phyloP scores from a whole-genome alignment of 2,797 vertebrate species.

The Strix occidentalis region DNA sequence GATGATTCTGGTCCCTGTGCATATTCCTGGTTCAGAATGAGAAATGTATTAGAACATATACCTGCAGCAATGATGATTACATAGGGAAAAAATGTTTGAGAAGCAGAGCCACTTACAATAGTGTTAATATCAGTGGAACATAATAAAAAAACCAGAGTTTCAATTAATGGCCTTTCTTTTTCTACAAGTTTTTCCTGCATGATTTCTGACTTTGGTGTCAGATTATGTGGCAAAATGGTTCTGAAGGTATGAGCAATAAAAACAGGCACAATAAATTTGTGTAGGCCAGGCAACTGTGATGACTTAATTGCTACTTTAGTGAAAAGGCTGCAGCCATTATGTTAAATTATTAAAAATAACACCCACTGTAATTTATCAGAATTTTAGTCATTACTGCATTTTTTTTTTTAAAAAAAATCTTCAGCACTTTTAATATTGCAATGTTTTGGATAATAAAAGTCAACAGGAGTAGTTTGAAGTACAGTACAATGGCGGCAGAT shows the following conservation, averaged over 20 bases:
- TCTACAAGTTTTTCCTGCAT: slow-evolving; percentile 33
- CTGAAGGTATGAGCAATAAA: slow-evolving; percentile 62
- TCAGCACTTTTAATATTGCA: slow-evolving; percentile 39
- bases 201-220: slow-evolving; percentile 66
- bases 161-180: slow-evolving; percentile 63
- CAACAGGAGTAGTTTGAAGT: slow-evolving; percentile 36
- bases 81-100: slow-evolving; percentile 26
- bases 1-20: not conserved
- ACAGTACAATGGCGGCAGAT: not conserved
- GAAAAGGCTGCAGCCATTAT: slow-evolving; percentile 69
- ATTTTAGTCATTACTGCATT: slow-evolving; percentile 51
- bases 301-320: slow-evolving; percentile 73
- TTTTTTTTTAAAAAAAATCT: not conserved
- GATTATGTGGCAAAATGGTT: slow-evolving; percentile 46
- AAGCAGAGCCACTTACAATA: slow-evolving; percentile 44
- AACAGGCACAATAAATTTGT: slow-evolving; percentile 63
- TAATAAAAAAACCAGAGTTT: slow-evolving; percentile 48
- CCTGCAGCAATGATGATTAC: slow-evolving; percentile 41
- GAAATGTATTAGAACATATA: slow-evolving; percentile 19
- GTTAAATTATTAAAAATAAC: slow-evolving; percentile 76
- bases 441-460: slow-evolving; percentile 40
- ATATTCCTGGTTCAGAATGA: not conserved
- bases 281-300: slow-evolving; percentile 60
- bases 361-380: slow-evolving; percentile 63
- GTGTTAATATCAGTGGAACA: slow-evolving; percentile 48